Evolutionary conservation across 2,888 invertebrate species (phyloP).

Genomic region (Drepanosiphum platanoidis): DNA sequence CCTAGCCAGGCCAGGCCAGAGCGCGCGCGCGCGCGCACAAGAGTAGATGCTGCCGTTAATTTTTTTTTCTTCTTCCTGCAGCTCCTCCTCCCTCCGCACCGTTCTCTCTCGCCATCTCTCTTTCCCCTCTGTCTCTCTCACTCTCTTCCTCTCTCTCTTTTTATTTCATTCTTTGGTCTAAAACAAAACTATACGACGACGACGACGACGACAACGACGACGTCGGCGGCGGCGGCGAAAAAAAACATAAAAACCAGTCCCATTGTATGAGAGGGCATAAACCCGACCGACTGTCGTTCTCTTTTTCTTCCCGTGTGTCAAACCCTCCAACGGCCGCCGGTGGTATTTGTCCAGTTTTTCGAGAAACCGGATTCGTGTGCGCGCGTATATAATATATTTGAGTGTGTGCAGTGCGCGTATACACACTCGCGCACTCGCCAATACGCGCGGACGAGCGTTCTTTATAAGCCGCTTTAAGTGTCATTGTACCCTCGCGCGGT

Average conservation of each 20-base stretch:
- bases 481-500: constrained; percentile 39
- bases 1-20: constrained; percentile 5
- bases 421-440: neutral
- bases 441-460: constrained; percentile 7
- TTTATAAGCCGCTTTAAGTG: constrained; percentile 39
- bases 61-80: constrained; percentile 25
- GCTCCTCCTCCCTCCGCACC: neutral
- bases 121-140: neutral
- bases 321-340: constrained; percentile 9
- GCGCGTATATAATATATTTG: neutral
- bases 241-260: constrained; percentile 47
- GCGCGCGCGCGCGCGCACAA: neutral
- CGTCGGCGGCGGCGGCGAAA: constrained; percentile 31
- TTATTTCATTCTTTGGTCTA: constrained; percentile 30
- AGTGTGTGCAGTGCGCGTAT: neutral
- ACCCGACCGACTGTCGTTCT: constrained; percentile 60
- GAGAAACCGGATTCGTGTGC: constrained; percentile 49
- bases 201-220: neutral
- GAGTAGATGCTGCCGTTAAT: constrained; percentile 45
- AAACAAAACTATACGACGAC: constrained; percentile 38
- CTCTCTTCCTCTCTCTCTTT: neutral
- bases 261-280: constrained; percentile 58
- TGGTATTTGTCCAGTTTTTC: constrained; percentile 59
- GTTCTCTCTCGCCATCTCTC: neutral
- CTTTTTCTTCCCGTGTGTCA: constrained; percentile 41